Evolutionary conservation across 2,113 vertebrate genomes (phyloP).

Genomic region (Indicator indicator): DNA sequence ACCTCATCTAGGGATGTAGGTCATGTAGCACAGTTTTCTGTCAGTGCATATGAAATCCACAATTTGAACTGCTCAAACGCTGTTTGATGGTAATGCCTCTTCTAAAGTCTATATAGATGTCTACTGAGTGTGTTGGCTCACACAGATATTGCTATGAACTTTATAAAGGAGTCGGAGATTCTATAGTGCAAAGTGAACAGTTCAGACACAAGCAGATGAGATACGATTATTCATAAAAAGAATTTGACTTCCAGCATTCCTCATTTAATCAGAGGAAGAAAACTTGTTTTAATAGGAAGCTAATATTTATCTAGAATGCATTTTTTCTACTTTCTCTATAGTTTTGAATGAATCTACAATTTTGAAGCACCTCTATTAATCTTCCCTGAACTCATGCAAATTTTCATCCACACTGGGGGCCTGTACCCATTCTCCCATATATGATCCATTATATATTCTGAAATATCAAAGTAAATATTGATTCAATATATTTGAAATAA

Average conservation of each 20-base stretch:
- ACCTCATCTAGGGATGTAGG: neutral
- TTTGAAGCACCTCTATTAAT: conserved; percentile 31
- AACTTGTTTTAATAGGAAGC: neutral
- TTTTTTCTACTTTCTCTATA: neutral
- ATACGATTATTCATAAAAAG: neutral
- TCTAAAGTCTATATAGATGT: neutral
- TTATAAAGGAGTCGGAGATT: neutral
- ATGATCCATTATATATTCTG: neutral
- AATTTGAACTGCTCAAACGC: neutral
- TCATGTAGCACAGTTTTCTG: neutral
- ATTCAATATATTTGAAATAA: neutral
- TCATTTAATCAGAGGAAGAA: neutral
- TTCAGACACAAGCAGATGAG: neutral
- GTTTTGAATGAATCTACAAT: neutral
- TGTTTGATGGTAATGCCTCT: neutral
- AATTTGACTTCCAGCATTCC: neutral
- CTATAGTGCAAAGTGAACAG: neutral
- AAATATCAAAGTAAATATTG: neutral
- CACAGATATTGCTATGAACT: neutral
- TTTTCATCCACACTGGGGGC: neutral
- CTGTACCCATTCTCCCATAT: neutral
- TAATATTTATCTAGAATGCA: conserved; percentile 30
- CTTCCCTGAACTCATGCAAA: conserved; percentile 2
- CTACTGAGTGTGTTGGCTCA: neutral
- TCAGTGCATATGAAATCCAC: neutral